Conservation (phyloP, 2,113 vertebrate species). For the Triplophysa siluroides region DNA sequence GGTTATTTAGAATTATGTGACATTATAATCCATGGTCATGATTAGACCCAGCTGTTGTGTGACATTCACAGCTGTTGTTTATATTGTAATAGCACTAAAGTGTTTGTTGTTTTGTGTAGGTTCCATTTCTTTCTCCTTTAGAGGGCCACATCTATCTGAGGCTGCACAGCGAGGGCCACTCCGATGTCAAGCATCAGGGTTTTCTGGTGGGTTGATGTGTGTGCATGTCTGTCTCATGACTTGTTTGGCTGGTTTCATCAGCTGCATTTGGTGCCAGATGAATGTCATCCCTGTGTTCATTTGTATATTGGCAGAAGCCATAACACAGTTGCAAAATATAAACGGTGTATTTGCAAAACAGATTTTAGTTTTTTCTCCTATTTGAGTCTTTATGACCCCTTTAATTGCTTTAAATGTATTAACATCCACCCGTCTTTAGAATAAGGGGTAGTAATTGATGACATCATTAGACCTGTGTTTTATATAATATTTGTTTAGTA, state of each 20-base stretch:
- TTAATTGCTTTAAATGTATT: too few species aligned
- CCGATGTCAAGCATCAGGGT: constrained; percentile 71
- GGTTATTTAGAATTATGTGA: background rate
- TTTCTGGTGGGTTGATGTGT: constrained; percentile 72
- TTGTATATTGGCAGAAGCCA: background rate
- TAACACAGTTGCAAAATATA: background rate
- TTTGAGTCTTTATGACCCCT: too few species aligned
- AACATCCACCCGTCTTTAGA: too few species aligned
- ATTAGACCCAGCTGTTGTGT: background rate
- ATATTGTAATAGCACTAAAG: background rate
- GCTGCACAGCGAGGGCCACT: constrained; percentile 72
- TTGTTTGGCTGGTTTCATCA: background rate
- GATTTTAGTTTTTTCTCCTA: background rate
- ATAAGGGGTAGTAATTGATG: too few species aligned
- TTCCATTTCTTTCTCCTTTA: constrained; percentile 80
- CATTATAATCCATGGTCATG: too few species aligned
- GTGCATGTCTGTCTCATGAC: background rate
- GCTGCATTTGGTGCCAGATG: background rate
- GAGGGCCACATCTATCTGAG: constrained; percentile 78
- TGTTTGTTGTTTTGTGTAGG: constrained; percentile 58
- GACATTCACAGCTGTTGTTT: too few species aligned
- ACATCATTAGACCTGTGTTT: too few species aligned
- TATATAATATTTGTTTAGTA: background rate
- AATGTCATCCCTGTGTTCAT: background rate
- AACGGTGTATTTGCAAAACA: background rate